A percentile compares a stretch with the other conserved stretches of the same genome.
Conservation (phyloP, 2,113 vertebrate genomes). For the Illadopsis cleaveri region DNA sequence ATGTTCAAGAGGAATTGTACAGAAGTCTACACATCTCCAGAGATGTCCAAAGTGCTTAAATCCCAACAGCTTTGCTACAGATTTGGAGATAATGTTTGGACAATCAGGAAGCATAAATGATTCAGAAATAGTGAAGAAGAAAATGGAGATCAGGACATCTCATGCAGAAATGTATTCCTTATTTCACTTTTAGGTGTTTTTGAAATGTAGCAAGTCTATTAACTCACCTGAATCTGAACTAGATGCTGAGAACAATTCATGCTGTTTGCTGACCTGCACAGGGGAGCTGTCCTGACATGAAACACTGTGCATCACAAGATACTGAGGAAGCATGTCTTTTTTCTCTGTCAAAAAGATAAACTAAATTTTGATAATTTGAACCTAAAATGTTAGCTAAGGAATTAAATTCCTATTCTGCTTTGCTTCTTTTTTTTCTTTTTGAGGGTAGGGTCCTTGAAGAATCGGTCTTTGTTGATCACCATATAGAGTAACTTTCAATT, state of each 20-base stretch:
- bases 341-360: not conserved
- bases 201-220: not conserved
- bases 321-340: accelerated
- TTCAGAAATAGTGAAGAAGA: not conserved
- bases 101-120: not conserved
- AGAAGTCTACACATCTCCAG: not conserved
- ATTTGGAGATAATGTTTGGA: not conserved
- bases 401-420: not conserved
- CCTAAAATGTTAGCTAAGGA: not conserved
- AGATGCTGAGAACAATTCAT: not conserved
- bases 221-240: not conserved
- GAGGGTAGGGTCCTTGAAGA: not conserved
- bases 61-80: not conserved
- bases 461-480: not conserved
- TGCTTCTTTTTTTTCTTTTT: not conserved
- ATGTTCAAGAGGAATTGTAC: not conserved
- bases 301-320: accelerated
- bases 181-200: not conserved
- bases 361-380: not conserved
- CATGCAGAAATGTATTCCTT: not conserved
- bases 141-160: not conserved
- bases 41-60: not conserved
- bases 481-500: not conserved
- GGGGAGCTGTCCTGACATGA: not conserved
- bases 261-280: not conserved